Conservation (phyloP, 2,888 invertebrate genomes). For the Scotopteryx bipunctaria region DNA sequence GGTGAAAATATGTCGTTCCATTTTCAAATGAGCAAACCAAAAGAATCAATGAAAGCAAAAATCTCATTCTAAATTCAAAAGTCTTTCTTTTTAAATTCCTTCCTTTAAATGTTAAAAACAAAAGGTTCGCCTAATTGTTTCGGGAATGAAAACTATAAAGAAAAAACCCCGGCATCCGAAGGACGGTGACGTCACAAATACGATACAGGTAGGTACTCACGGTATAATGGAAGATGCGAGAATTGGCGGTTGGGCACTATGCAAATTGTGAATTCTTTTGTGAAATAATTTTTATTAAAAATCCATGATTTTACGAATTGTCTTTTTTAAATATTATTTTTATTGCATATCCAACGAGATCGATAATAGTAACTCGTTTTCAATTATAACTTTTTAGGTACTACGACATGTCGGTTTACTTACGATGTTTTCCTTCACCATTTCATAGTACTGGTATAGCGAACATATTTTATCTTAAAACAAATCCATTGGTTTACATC, state of each 20-base stretch:
- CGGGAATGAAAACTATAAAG: slow-evolving; percentile 53
- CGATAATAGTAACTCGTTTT: no score
- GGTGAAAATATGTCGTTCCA: not conserved
- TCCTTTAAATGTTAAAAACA: slow-evolving; percentile 58
- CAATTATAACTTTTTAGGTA: no score
- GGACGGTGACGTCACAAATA: slow-evolving; percentile 71
- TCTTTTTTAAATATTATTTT: no score
- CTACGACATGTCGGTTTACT: no score
- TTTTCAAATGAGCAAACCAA: not conserved
- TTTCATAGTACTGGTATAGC: no score
- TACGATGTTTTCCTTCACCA: no score
- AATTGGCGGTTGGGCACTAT: slow-evolving; percentile 47
- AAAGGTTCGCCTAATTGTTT: slow-evolving; percentile 66
- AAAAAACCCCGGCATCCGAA: slow-evolving; percentile 71
- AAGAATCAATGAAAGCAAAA: slow-evolving; percentile 8
- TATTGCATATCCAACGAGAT: no score
- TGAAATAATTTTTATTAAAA: no score
- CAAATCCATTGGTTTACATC: no score
- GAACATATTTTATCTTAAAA: no score
- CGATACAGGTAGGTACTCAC: slow-evolving; percentile 60
- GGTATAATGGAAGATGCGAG: slow-evolving; percentile 46
- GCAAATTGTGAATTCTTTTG: no score
- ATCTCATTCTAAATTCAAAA: slow-evolving; percentile 25
- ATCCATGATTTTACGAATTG: no score
- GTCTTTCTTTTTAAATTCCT: slow-evolving; percentile 35